Percentiles rank a stretch among this genome's conserved stretches.
Conservation (phyloP, 64 coral and sea anemone genomes). For the Montipora sp. region DNA sequence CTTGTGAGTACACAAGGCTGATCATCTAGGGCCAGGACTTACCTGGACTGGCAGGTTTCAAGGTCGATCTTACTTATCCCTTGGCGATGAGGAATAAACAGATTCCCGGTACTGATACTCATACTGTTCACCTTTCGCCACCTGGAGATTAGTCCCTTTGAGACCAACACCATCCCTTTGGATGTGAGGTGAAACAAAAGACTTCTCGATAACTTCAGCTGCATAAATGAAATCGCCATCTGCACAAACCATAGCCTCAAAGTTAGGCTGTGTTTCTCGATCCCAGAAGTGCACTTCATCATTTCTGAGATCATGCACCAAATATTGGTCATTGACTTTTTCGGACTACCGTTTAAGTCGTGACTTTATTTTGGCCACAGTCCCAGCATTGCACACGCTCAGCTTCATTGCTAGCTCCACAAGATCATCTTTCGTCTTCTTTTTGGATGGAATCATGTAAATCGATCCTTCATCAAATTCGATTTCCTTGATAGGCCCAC, state of each 20-base stretch:
- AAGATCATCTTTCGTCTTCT: too few relatives aligned
- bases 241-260: constrained; percentile 27
- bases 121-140: constrained; percentile 63
- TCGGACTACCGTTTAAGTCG: too few relatives aligned
- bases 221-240: constrained; percentile 52
- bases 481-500: too few relatives aligned
- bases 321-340: too few relatives aligned
- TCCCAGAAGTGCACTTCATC: too few relatives aligned
- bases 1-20: constrained; percentile 50
- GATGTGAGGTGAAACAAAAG: constrained; percentile 37
- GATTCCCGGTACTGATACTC: constrained; percentile 17
- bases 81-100: constrained; percentile 52
- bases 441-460: too few relatives aligned
- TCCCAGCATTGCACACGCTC: too few relatives aligned
- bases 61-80: constrained; percentile 29
- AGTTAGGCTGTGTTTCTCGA: background rate
- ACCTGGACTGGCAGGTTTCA: constrained; percentile 29
- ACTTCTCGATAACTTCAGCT: constrained; percentile 23
- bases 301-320: too few relatives aligned
- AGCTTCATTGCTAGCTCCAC: too few relatives aligned
- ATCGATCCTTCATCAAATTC: too few relatives aligned
- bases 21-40: constrained; percentile 31
- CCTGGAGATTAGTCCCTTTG: constrained; percentile 24
- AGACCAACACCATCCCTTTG: constrained; percentile 70
- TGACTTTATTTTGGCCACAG: too few relatives aligned